Base-by-base conservation (phyloP, 1,140 invertebrate genomes). In the Rhyacophila brunnea region DNA sequence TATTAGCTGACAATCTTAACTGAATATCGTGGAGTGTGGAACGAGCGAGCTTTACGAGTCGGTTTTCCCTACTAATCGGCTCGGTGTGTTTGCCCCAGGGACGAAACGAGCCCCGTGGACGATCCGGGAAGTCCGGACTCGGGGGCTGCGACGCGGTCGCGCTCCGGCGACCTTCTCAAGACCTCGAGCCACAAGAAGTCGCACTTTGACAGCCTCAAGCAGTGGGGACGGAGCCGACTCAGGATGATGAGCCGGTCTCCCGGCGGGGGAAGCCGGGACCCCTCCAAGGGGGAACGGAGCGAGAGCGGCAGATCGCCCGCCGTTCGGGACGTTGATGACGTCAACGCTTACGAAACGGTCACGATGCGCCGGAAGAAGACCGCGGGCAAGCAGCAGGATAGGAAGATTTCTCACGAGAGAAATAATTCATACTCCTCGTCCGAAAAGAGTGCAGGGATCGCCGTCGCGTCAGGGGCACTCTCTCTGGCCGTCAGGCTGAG, bases 151-250 rank as follows among this genome's bases (percentile, higher is more conserved):
- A 69, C 82, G 60, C 78, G 87, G 68, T 86, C 84, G 70, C 82
- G 81, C 70, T 89, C 79, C 74, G 89, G 81, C 73, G 88, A 83
- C 79, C 80, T 81, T 70, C 83, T 82, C 80, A 85, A 79, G 84
- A 84, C 71, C 80, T 87, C 65, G 78, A 82, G 82, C 17, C 73
- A 70, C 23, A 84, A 85, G 65, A 89, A 88, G 71, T 89, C 88
- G 23, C 87, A 90, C 65, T 88, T 92, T 65, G 90, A 91, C 72
- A 87, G 85, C 9, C 72, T 92, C 35, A 91, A 91, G 70, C 85
- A 90, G 70, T 92, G 90, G 90, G 89, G 89, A 17, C 85, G 85
- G 66, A 90, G 84, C 46, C 81, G 88, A 64, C 78, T 91, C 64
- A 87, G 86, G 68, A 79, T 87, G 65, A 88, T 91, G 60, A 84